Evolutionary conservation across 2,797 vertebrate species (phyloP), one percentile per base, ranked within the genome.

Genomic region (Salarias fasciatus): DNA sequence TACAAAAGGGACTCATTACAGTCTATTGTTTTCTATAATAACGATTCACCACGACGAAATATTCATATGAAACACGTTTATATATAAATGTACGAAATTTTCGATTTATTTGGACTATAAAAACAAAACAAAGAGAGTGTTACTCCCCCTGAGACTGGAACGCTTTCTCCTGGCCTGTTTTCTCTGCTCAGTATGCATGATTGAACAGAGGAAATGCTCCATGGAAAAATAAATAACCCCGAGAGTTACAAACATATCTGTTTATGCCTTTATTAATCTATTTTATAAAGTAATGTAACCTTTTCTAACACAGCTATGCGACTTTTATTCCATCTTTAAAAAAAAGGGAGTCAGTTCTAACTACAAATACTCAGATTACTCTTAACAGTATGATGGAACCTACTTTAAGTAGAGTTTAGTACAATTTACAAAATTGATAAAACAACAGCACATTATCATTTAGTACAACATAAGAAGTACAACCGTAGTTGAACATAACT

Each of bases 201-300:
- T 52, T 69, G 79, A 84, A 79, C 88, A 88, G 85, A 88, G 90
- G 86, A 90, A 90, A 87, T 82, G 82, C 81, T 68, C 33, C 44
- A 60, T 55, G 72, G 41, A 49, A 33, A 87, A 77, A 74, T 15
- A 57, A 59, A 78, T 62, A 8, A 63, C 31, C 47, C n/a, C 38
- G 5, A 51, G 3, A 65, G 10, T 0, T 3, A n/a, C n/a, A 38
- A 11, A 28, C 1, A 29, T 6, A 42, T 11, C 8, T 52, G 38
- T 33, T 18, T 29, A 7, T 11, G 11, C 38, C 8, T 2, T 4
- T 28, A 8, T 5, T 14, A 13, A 55, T 55, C 33, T 40, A 4
- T n/a, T n/a, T 51, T 5, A 5, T 33, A 6, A 18, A 28, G 28
- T 11, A 1, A 45, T 11, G 11, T 28, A 5, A 24, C 9, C 43